phyloP scores from a whole-genome alignment of 2,888 invertebrate genomes.

The Caenorhabditis macrosperma region DNA sequence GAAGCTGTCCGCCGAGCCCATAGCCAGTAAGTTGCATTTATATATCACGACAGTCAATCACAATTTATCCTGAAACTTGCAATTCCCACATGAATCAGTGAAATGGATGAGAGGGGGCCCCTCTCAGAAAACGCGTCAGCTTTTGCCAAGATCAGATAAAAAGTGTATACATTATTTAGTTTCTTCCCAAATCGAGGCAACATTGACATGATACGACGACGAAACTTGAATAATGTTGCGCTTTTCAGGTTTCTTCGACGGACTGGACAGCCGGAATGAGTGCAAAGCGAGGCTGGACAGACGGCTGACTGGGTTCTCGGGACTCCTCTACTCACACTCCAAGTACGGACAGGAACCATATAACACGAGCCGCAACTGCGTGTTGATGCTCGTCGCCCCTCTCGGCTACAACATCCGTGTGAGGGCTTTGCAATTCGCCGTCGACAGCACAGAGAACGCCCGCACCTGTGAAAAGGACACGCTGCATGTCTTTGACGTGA shows the following conservation, averaged over 20 bases:
- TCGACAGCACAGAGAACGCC: constrained; percentile 51
- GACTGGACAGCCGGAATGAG: constrained; percentile 62
- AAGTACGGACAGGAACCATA: constrained; percentile 65
- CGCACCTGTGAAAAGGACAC: constrained; percentile 66
- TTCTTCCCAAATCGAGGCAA: constrained; percentile 11
- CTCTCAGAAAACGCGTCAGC: constrained; percentile 37
- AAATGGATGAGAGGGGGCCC: constrained; percentile 36
- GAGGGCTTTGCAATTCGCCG: constrained; percentile 65
- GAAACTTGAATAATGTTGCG: background rate
- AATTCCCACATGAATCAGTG: constrained; percentile 63
- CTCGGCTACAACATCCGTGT: constrained; percentile 68
- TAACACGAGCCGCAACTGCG: constrained; percentile 67
- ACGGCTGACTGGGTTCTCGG: constrained; percentile 66
- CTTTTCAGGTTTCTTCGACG: constrained; percentile 68
- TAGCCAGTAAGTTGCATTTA: constrained; percentile 42
- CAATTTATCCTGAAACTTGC: constrained; percentile 33
- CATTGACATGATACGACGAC: constrained; percentile 2
- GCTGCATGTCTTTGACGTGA: constrained; percentile 70
- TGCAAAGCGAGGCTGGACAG: constrained; percentile 67
- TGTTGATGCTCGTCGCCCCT: constrained; percentile 67
- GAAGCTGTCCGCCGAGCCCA: constrained; percentile 12
- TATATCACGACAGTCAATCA: constrained; percentile 10
- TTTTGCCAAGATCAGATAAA: constrained; percentile 54
- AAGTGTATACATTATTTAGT: constrained; percentile 30
- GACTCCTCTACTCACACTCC: constrained; percentile 66